These are phyloP conservation scores for Archips xylosteana DNA, from an alignment of 2,888 invertebrate species.

Conservation along the genomic window DNA sequence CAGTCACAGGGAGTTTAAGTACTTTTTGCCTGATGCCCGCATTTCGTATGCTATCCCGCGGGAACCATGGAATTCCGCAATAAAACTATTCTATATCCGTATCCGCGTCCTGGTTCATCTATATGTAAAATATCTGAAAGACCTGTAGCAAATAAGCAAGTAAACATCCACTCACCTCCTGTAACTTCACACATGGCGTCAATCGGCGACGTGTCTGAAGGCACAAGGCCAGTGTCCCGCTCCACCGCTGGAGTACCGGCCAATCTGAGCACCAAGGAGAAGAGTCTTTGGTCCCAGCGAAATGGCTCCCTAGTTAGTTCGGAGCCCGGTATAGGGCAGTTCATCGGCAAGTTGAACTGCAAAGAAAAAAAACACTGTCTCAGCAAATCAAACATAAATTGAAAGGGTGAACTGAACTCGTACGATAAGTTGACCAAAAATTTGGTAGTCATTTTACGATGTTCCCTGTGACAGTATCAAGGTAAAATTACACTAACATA, in stretches of 20 bases:
- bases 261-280: constrained; percentile 96
- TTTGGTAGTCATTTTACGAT: too few species aligned
- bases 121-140: not conserved
- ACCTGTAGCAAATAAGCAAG: not conserved
- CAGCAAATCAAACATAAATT: too few species aligned
- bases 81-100: too few species aligned
- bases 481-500: too few species aligned
- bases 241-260: constrained; percentile 96
- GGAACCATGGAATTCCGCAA: too few species aligned
- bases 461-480: too few species aligned
- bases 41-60: too few species aligned
- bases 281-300: constrained; percentile 99
- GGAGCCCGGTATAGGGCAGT: constrained; percentile 97
- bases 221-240: constrained; percentile 94
- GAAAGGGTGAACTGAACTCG: too few species aligned
- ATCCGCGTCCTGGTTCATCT: not conserved
- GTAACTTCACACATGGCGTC: constrained; percentile 99
- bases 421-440: too few species aligned
- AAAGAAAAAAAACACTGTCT: constrained; percentile 38
- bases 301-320: constrained; percentile 99
- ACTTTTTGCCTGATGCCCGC: too few species aligned
- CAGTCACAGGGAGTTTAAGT: too few species aligned
- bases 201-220: constrained; percentile 97
- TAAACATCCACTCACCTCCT: constrained; percentile 88
- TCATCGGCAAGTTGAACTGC: constrained; percentile 96